These are phyloP conservation scores for Erpobdella octoculata DNA, from an alignment of 2,888 invertebrate species.

Conservation along the genomic window DNA sequence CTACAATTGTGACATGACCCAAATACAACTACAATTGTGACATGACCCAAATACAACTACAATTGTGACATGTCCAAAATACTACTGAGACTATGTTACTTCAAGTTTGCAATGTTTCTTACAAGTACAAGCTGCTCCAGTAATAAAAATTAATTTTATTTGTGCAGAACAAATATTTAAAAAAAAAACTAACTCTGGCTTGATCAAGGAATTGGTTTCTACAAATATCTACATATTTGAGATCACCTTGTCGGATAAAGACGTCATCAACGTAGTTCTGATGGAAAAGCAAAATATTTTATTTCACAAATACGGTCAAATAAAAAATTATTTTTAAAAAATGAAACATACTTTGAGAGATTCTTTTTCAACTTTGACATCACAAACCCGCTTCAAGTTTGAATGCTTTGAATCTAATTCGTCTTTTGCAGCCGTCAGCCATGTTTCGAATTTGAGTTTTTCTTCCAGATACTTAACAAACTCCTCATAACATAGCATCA, in stretches of 20 bases:
- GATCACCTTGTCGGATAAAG: slow-evolving; percentile 87
- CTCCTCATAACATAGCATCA: slow-evolving; percentile 43
- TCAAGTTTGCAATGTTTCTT: no score
- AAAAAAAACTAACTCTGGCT: slow-evolving; percentile 65
- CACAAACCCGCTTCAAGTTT: neutral
- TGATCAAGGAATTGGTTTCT: slow-evolving; percentile 92
- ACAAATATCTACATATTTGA: slow-evolving; percentile 81
- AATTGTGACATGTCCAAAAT: neutral
- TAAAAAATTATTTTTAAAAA: neutral
- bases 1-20: no score
- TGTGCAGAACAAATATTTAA: no score
- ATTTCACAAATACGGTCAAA: neutral
- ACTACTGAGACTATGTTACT: no score
- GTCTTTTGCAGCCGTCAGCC: slow-evolving; percentile 42
- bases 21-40: no score
- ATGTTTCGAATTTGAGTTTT: slow-evolving; percentile 43
- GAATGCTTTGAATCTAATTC: neutral
- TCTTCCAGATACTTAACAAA: slow-evolving; percentile 46
- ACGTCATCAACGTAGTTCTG: slow-evolving; percentile 55
- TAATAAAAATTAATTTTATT: no score
- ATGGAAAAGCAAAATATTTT: neutral
- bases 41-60: no score
- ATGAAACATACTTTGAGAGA: slow-evolving; percentile 9
- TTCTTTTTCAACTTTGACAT: slow-evolving; percentile 16
- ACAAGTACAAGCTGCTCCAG: neutral